Evolutionary conservation across 2,797 vertebrate species (phyloP), one percentile per base, ranked within the genome.

Genomic region (Oophaga sylvatica): DNA sequence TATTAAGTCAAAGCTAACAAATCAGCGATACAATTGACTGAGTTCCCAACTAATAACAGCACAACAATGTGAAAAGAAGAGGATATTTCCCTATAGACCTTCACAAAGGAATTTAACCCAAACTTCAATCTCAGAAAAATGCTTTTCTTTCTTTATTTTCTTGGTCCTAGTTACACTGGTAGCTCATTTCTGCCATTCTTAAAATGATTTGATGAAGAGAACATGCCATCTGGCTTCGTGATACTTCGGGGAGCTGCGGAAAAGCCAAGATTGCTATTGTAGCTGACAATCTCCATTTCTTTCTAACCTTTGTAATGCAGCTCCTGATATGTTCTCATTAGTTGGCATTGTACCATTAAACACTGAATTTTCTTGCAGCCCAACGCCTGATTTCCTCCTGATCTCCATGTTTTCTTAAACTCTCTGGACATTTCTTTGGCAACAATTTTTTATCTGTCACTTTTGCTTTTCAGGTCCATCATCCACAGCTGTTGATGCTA

Each of bases 361-460:
- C 1, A 3, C 35, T 0, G 1, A 62, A 77, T 84, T 90, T 7
- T 48, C 35, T 73, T 71, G 35, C 90, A 56, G 80, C 19, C 0
- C 3, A 87, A 6, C 5, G 13, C 16, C 63, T 0, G 75, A 13
- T 78, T 90, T 85, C 56, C 84, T 70, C 35, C n/a, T 89, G 85
- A 90, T 67, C 13, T 80, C 65, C 79, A 12, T 5, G 85, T 90
- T 87, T 41, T 89, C 26, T 76, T n/a, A 79, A 84, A 41, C 86
- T 90, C 89, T 90, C 87, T 85, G 92, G 90, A 81, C 68, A 87
- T 83, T 90, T 89, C 90, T 45, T 3, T 89, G 87, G 83, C 60
- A 86, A 80, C 62, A 88, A 88, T 87, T 90, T 90, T 26, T 91
- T 92, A 92, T 91, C 91, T 92, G 92, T 87, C 88, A 90, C 80